Percentiles rank a stretch among this genome's conserved stretches.
phyloP scores from a whole-genome alignment of 2,797 vertebrate genomes.

The Numenius phaeopus region DNA sequence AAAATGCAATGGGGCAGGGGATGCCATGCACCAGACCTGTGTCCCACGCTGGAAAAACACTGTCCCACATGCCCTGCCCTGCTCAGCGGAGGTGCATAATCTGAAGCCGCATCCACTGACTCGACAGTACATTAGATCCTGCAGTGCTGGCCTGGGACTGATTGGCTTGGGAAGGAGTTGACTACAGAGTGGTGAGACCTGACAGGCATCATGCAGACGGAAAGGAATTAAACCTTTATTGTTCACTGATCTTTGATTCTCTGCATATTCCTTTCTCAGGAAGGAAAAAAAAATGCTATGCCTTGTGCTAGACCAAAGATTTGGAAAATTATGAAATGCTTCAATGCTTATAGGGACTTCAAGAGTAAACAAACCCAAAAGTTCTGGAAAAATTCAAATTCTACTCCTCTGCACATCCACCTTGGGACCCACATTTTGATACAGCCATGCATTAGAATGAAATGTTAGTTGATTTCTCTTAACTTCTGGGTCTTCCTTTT shows the following conservation, averaged over 20 bases:
- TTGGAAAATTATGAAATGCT: neutral
- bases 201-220: neutral
- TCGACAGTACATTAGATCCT: neutral
- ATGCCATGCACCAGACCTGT: neutral
- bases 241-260: neutral
- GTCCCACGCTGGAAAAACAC: neutral
- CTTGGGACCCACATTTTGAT: neutral
- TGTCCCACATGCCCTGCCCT: no score
- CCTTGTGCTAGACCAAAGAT: neutral
- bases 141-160: neutral
- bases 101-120: neutral
- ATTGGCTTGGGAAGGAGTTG: neutral
- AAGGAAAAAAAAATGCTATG: neutral
- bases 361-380: neutral
- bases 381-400: neutral
- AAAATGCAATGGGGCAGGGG: accelerated
- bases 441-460: neutral
- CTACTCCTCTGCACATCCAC: neutral
- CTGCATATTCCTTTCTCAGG: neutral
- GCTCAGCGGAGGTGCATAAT: neutral
- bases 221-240: neutral
- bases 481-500: neutral
- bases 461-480: neutral
- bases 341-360: neutral
- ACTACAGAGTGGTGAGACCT: neutral